Base-by-base conservation (phyloP, 1,140 invertebrate species). In the Drosophila azteca region DNA sequence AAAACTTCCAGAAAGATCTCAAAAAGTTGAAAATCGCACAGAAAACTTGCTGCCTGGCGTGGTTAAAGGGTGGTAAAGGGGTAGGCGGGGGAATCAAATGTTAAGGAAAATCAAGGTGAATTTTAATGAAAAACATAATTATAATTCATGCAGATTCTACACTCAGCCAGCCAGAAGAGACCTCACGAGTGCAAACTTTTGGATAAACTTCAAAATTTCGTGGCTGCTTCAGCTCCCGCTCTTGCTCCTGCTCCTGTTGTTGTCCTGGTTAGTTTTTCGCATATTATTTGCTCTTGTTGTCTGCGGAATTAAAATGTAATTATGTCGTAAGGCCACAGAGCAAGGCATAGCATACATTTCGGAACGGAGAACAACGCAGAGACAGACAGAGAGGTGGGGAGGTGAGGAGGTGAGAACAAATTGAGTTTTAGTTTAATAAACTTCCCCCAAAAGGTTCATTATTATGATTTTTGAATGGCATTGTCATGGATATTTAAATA, bases 111-210 rank as follows among this genome's bases (percentile, higher is more conserved):
- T 81, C 74, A 82, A 85, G 82, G 82, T 85, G 82, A 85, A 85
- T 85, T 85, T 85, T 87, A 85, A 85, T 85, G 82, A 87, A 87
- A 85, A 85, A 82, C 71, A 88, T 85, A 85, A 85, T 87, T 85
- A 85, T 87, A 82, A 85, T 85, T 87, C 82, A 85, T 85, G 82
- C 82, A 78, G 82, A 85, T 87, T 85, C 70, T 52, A 60, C 69
- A 60, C 69, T 46, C 74, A 55, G 63, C 59, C 77, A 70, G 58
- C 61, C 48, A 58, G 53, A 66, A 75, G 61, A 59, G 48, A 52
- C 48, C 70, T 74, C 77, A 80, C 68, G 66, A 71, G 72, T 81
- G 73, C 54, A 87, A 87, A 87, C 67, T 87, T 85, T 85, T 46
- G 44, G 68, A 87, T 77, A 76, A 77, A 85, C 58, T 85, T 87